A percentile compares a stretch with the other conserved stretches of the same genome.
Evolutionary conservation across 2,797 vertebrate genomes (phyloP).

Genomic region (Spheniscus humboldti): DNA sequence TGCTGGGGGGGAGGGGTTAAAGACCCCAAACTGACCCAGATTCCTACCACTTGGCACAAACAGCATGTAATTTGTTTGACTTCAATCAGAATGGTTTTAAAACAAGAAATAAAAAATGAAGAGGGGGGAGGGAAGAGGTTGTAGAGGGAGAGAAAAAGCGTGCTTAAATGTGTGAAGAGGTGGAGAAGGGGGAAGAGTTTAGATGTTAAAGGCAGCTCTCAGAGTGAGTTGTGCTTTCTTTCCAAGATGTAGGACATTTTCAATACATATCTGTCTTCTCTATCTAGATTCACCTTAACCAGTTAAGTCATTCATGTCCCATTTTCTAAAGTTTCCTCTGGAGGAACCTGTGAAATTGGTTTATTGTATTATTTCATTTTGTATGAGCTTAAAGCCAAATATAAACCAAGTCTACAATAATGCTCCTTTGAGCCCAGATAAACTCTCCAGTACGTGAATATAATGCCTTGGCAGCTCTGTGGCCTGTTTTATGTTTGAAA

Average conservation of each 20-base stretch:
- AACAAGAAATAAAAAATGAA: neutral
- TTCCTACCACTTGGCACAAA: neutral
- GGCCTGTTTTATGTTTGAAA: constrained; percentile 3
- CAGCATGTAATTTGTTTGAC: neutral
- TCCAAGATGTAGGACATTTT: neutral
- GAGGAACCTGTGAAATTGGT: constrained; percentile 38
- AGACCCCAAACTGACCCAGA: neutral
- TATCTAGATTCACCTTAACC: constrained; percentile 28
- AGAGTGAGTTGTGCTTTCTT: neutral
- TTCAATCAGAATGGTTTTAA: neutral
- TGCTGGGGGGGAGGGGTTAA: neutral
- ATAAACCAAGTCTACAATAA: constrained; percentile 34
- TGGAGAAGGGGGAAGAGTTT: neutral
- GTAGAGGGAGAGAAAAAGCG: neutral
- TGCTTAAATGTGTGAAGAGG: neutral
- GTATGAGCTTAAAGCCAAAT: constrained; percentile 41
- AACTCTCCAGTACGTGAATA: neutral
- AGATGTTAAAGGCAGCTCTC: neutral
- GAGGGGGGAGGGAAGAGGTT: neutral
- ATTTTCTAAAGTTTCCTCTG: constrained; percentile 42
- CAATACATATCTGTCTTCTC: neutral
- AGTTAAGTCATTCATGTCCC: constrained; percentile 17
- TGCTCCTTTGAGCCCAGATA: neutral
- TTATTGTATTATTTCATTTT: constrained; percentile 33
- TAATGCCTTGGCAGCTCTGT: neutral